phyloP scores from a whole-genome alignment of 2,113 vertebrate species.

The Prionailurus bengalensis region DNA sequence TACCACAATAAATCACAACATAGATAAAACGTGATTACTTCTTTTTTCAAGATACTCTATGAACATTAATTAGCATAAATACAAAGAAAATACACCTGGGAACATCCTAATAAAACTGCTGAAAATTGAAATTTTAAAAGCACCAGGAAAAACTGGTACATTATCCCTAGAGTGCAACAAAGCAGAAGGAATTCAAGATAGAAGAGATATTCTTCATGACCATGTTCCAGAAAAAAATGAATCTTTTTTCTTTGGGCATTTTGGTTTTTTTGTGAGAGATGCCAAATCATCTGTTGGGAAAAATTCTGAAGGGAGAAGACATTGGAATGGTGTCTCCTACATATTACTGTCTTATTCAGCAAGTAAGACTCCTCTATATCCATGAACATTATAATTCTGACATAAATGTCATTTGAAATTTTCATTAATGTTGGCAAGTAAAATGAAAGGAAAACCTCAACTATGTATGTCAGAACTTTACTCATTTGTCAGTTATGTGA shows the following conservation, averaged over 20 bases:
- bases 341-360: not conserved
- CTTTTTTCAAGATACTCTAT: not conserved
- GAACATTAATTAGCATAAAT: not conserved
- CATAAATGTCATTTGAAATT: not conserved
- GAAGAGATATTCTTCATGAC: not conserved
- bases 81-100: not conserved
- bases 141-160: not conserved
- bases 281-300: not conserved
- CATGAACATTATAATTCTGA: not conserved
- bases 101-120: not conserved
- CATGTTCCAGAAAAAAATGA: not conserved
- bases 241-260: not conserved
- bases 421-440: not conserved
- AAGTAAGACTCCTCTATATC: not conserved
- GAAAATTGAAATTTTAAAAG: not conserved
- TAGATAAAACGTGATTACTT: not conserved
- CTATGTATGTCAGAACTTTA: not conserved
- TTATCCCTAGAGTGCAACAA: not conserved
- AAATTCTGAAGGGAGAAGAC: not conserved
- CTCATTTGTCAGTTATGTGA: not conserved
- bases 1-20: not conserved
- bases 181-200: not conserved
- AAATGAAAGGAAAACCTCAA: not conserved
- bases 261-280: not conserved
- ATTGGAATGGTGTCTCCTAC: not conserved